Evolutionary conservation across 2,888 invertebrate species (phyloP).

Genomic region (Orthonevra nobilis): DNA sequence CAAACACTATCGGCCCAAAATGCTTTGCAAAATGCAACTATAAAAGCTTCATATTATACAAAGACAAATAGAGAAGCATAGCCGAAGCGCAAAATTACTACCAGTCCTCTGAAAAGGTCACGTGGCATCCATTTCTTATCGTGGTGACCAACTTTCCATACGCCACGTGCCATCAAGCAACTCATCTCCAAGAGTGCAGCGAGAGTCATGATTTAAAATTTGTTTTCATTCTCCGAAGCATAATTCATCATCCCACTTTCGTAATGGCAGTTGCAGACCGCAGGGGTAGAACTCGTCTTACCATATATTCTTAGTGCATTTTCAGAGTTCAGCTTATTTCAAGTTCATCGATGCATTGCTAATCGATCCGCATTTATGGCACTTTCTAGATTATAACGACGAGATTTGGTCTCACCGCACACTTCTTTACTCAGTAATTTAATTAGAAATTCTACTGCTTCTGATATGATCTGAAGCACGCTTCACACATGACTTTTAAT

Average conservation of each 20-base stretch:
- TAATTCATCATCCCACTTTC: slow-evolving; percentile 60
- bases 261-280: slow-evolving; percentile 24
- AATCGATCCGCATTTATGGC: slow-evolving; percentile 66
- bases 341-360: slow-evolving; percentile 70
- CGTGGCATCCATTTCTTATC: slow-evolving; percentile 78
- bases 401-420: slow-evolving; percentile 51
- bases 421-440: slow-evolving; percentile 59
- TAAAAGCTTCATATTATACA: no score
- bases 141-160: slow-evolving; percentile 80
- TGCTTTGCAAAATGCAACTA: no score
- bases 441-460: slow-evolving; percentile 53
- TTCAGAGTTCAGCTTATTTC: slow-evolving; percentile 41
- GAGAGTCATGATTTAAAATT: slow-evolving; percentile 64
- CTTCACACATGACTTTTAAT: slow-evolving; percentile 67
- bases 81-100: slow-evolving; percentile 60
- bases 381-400: slow-evolving; percentile 40
- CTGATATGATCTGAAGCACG: slow-evolving; percentile 54
- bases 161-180: slow-evolving; percentile 71
- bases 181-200: slow-evolving; percentile 56
- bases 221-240: slow-evolving; percentile 57
- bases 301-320: slow-evolving; percentile 42
- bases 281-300: slow-evolving; percentile 3
- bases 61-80: slow-evolving; percentile 26
- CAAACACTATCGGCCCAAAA: no score
- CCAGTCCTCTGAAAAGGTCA: slow-evolving; percentile 65